Evolutionary conservation across 53 echinoderm and acorn worm species (phyloP), one percentile per base, ranked within the genome.

Genomic region (Paracentrotus lividus): DNA sequence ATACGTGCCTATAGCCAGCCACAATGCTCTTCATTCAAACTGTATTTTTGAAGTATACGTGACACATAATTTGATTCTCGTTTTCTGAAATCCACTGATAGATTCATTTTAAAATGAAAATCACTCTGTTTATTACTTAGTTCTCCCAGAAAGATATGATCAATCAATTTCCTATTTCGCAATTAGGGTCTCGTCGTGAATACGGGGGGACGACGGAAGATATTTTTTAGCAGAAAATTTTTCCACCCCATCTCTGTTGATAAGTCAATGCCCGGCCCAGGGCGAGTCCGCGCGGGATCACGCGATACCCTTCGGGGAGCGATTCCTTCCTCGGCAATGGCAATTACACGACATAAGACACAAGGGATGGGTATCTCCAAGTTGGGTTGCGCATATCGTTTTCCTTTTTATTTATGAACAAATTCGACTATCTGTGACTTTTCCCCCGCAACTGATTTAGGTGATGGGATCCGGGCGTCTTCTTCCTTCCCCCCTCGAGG

Each of bases 391-490:
- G 77, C 69, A 58, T 92, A 92, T 92, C 92, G 92, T 92, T 92
- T 92, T 92, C 81, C 92, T 57, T 92, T 91, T 78, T 78, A 92
- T 78, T 78, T 92, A 92, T 78, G 92, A 92, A 92, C 92, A 92
- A 92, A 77, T 92, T 92, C 42, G 78, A 92, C 77, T 92, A 92
- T 92, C 92, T 57, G 92, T 92, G 92, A 92, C 92, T 92, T 78
- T 92, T 92, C 92, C 81, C 92, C 92, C 78, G 92, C 92, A 92
- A 92, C 92, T 92, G 92, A 92, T 92, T 92, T 92, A 78, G 92
- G 92, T 53, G 92, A 92, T 92, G 92, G 81, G 81, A 92, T 92
- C 92, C 81, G 78, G 56, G 78, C 92, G 24, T 77, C 77, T 92
- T 78, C 92, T 92, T 38, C 78, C 72, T 90, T 90, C 57, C 92